These are phyloP conservation scores for Quadroppia sp. DNA, from an alignment of 2,888 invertebrate genomes.

Conservation along the genomic window DNA sequence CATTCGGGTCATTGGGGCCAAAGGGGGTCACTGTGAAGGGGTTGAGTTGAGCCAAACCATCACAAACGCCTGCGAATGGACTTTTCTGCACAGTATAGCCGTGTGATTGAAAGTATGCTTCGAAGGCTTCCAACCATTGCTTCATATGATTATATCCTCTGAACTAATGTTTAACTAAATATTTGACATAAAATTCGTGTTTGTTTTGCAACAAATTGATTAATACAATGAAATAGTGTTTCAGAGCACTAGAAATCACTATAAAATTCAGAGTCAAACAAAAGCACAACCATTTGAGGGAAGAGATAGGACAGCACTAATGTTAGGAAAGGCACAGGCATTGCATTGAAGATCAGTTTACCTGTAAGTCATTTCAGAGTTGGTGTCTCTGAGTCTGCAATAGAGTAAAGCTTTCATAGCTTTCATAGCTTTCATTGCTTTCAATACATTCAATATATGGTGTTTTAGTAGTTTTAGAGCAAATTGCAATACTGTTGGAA, in stretches of 20 bases:
- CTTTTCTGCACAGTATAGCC: background rate
- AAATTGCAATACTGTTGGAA: slow-evolving; percentile 32
- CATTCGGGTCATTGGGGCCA: slow-evolving; percentile 22
- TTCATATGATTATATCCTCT: background rate
- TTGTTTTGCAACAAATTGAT: background rate
- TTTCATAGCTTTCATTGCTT: slow-evolving; percentile 33
- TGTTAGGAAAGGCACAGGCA: background rate
- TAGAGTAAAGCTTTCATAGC: slow-evolving; percentile 26
- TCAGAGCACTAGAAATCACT: slow-evolving; percentile 12
- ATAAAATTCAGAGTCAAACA: background rate
- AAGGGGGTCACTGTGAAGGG: too few species aligned
- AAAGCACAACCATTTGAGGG: slow-evolving; percentile 19
- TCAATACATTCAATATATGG: slow-evolving; percentile 12
- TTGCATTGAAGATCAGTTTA: slow-evolving; percentile 27
- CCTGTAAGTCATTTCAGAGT: slow-evolving; percentile 30
- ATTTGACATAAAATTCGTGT: background rate
- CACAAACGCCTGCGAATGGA: background rate
- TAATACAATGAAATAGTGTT: background rate
- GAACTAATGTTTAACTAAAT: background rate
- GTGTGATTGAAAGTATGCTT: slow-evolving; percentile 9
- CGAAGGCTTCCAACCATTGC: background rate
- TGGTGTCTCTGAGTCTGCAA: slow-evolving; percentile 1
- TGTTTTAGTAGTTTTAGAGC: slow-evolving; percentile 19
- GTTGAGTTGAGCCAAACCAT: background rate
- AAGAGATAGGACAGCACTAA: background rate